Evolutionary conservation across 2,113 vertebrate species (phyloP), one percentile per base, ranked within the genome.

Genomic region (Henicopernis longicauda): DNA sequence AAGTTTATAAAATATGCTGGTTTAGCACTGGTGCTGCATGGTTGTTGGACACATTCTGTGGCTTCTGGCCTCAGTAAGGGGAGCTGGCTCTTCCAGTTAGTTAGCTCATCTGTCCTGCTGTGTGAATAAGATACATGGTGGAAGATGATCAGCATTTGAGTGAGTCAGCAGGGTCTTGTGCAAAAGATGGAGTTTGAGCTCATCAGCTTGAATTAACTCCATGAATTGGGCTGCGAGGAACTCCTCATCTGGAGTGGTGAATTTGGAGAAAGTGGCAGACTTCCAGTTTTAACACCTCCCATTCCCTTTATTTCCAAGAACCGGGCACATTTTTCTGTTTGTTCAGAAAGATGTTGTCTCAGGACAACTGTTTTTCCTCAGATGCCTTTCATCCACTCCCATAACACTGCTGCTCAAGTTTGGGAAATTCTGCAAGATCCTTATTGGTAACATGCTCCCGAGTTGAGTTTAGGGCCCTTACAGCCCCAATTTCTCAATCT

Each of bases 141-240:
- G 19, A 71, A 65, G 58, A 23, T 31, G 44, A 29, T 71, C 16
- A 52, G 44, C 20, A 23, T 42, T 69, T 38, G 47, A 36, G 15
- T 77, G 69, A 84, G 50, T 91, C 73, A 74, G 52, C 44, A 66
- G 14, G 3, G 13, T 63, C 47, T 61, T 61, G 23, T 14, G 16
- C 27, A 57, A 52, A 54, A 44, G 22, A 7, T 23, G 14, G 12
- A 16, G 8, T 55, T 20, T 42, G 58, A 77, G 27, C 6, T 85
- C 52, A 22, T 85, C 42, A n/a, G 18, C 20, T 85, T 79, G 29
- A 74, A 13, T 38, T 34, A 74, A 36, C 20, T 65, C 9, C 34
- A 44, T 0, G 0, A 82, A 20, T 1, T 45, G 23, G 42, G 44
- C 29, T 59, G 7, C 47, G 70, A 63, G 45, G 34, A 71, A 8